These are phyloP conservation scores for Phrixothrix hirtus DNA, from an alignment of 2,888 invertebrate species.

Conservation along the genomic window DNA sequence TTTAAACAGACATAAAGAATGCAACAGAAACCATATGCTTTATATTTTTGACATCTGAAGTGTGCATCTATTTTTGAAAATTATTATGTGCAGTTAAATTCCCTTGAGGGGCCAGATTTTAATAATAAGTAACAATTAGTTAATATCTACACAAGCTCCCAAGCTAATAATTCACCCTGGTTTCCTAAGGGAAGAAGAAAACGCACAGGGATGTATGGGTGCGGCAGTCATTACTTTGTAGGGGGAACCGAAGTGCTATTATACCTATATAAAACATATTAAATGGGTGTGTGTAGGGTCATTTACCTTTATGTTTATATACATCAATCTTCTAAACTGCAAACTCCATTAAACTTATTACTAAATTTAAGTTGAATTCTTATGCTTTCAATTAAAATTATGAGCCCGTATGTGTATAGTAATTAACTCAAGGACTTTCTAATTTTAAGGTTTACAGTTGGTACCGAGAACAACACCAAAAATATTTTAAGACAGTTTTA, in stretches of 20 bases:
- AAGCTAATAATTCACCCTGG: not conserved
- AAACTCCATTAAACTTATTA: not conserved
- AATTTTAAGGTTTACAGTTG: not conserved
- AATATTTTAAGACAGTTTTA: constrained; percentile 1
- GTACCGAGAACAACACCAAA: not conserved
- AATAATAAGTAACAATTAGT: not conserved
- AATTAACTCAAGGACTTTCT: not conserved
- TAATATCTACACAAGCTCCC: not conserved
- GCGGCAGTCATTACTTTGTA: not conserved
- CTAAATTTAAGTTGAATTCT: not conserved
- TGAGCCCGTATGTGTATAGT: not conserved
- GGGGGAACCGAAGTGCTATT: not conserved
- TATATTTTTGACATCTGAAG: not conserved
- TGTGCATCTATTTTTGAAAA: not conserved
- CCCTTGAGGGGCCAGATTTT: not conserved
- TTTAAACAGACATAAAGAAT: too few relatives aligned
- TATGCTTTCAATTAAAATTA: not conserved
- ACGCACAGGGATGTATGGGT: not conserved
- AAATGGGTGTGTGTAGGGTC: not conserved
- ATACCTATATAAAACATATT: not conserved
- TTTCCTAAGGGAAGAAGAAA: not conserved
- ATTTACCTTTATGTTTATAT: not conserved
- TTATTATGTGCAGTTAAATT: not conserved
- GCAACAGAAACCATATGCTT: too few relatives aligned
- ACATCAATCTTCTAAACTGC: not conserved